Evolutionary conservation across 37 sponge, comb jelly and placozoan genomes (phyloP), one percentile per base, ranked within the genome.

Genomic region (Aplysina aerophoba): DNA sequence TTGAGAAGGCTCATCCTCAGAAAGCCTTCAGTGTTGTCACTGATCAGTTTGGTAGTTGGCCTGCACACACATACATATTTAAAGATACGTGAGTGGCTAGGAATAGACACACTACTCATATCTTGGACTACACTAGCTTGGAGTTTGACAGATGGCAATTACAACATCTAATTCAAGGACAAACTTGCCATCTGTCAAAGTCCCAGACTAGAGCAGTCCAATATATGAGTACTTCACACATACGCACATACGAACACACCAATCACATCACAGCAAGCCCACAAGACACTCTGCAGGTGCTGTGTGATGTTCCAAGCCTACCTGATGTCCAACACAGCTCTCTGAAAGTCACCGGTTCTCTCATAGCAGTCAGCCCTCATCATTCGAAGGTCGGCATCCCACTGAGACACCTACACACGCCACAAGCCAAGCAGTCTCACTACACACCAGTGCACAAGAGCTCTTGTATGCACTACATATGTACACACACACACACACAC

Each of bases 21-120:
- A 81, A 89, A 94, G n/a, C 90, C 96, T 8, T 50, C 94, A 4
- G 99, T 99, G 88, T 96, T 92, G 78, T 98, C 98, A 73, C 80
- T 88, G 14, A 89, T 81, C 24, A 98, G 93, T 72, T 92, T 95
- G 33, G 94, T 95, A 31, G 85, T 90, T 59, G 92, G 84, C 81
- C 97, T 92, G 60, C 50, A 44, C 8, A 44, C 50, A 44, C 8
- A n/a, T n/a, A n/a, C n/a, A n/a, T n/a, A n/a, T n/a, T n/a, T n/a
- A n/a, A n/a, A n/a, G n/a, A n/a, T n/a, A n/a, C n/a, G n/a, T n/a
- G n/a, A n/a, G n/a, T n/a, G n/a, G n/a, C n/a, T n/a, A n/a, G n/a
- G n/a, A n/a, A n/a, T n/a, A n/a, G n/a, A n/a, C n/a, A n/a, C n/a
- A n/a, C n/a, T n/a, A n/a, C n/a, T n/a, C n/a, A n/a, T n/a, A n/a